Evolutionary conservation across 2,888 invertebrate species (phyloP).

Genomic region (Cactoblastis cactorum): DNA sequence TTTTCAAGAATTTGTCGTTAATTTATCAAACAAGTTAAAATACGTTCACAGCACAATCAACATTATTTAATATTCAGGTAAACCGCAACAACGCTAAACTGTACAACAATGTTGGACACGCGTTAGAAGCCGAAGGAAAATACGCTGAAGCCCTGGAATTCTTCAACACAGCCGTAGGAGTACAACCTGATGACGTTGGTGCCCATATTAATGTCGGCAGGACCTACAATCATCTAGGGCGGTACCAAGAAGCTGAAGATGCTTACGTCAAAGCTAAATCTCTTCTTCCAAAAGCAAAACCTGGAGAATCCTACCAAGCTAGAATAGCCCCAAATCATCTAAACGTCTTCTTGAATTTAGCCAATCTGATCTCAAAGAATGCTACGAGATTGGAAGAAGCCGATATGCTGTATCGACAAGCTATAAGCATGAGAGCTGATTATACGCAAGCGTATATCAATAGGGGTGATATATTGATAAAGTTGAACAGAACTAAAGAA

Average conservation of each 20-base stretch:
- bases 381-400: slow-evolving; percentile 95
- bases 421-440: slow-evolving; percentile 98
- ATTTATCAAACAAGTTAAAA: too few relatives aligned
- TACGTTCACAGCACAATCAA: too few relatives aligned
- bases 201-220: slow-evolving; percentile 98
- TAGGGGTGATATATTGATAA: slow-evolving; percentile 96
- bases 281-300: slow-evolving; percentile 92
- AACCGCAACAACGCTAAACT: slow-evolving; percentile 96
- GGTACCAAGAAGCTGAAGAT: slow-evolving; percentile 89
- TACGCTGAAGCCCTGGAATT: slow-evolving; percentile 90
- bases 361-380: slow-evolving; percentile 96
- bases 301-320: slow-evolving; percentile 96
- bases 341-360: slow-evolving; percentile 96
- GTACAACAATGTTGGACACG: slow-evolving; percentile 98
- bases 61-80: too few relatives aligned
- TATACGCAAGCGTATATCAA: slow-evolving; percentile 98
- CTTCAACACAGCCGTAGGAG: slow-evolving; percentile 94
- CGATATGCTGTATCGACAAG: slow-evolving; percentile 94
- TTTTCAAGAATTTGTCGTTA: too few relatives aligned
- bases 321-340: slow-evolving; percentile 97
- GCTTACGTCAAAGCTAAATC: slow-evolving; percentile 95
- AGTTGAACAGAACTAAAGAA: slow-evolving; percentile 94
- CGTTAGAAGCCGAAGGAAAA: slow-evolving; percentile 86
- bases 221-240: slow-evolving; percentile 93
- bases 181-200: slow-evolving; percentile 97